Base-by-base conservation (phyloP, 2,113 vertebrate species). In the Dasyprocta punctata region DNA sequence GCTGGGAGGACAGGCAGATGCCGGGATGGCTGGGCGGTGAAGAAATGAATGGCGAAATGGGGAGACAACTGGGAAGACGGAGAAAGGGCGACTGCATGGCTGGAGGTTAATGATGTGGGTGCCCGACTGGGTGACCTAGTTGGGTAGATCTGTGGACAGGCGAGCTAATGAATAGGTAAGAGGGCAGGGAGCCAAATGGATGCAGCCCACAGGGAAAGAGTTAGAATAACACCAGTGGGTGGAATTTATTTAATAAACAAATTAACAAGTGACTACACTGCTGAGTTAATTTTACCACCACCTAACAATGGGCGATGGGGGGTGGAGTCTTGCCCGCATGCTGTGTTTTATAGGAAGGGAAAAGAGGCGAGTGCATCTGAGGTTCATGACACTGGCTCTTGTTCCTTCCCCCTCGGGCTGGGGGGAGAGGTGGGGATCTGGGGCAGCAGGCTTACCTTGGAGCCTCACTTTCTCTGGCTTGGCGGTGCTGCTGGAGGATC, bases 401-500 rank as follows among this genome's bases (percentile, higher is more conserved):
- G 41, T 10, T 60, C 30, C 6, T 22, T 56, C 28, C 41, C 61
- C 61, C 80, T 38, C 14, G 3, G 30, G 71, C 5, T 33, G 22
- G 33, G 58, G 30, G 22, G 22, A 1, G 26, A 49, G 24, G 12
- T 1, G 33, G 44, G 61, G 47, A 78, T 33, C 71, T 17, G 12
- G 12, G 58, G 61, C 8, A 10, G 63, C 26, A 13, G 67, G 41
- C 96, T 90, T 75, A 97, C 97, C 90, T 88, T 12, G 54, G 90
- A 17, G 52, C 17, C 69, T 90, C 75, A 4, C 30, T 26, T 7
- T 33, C 75, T 49, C 14, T 86, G 69, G 38, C 61, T 13, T 81
- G 93, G 84, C 93, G 44, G 36, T 95, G 88, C 52, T 96, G 60
- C 77, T 92, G 94, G 17, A 98, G 98, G 47, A 69, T 97, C 71